Base-by-base conservation (phyloP, 1,140 invertebrate genomes). In the Centruroides vittatus region DNA sequence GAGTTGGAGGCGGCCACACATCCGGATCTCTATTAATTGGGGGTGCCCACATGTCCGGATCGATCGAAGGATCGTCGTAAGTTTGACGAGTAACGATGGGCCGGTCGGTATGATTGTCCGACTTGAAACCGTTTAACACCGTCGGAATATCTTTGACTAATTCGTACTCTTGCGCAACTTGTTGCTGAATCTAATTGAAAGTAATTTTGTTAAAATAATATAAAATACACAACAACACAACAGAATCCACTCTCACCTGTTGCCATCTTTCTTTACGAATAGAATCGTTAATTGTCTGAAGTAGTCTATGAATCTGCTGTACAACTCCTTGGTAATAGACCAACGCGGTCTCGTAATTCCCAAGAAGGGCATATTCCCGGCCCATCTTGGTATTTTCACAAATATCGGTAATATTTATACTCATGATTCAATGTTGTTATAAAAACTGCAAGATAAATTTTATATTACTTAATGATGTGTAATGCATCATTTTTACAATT, bases 281-380 rank as follows among this genome's bases (percentile, higher is more conserved):
- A 55, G 82, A 82, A 64, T 86, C 92, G 12, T 80, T 84, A 54
- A 93, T 89, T 49, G 83, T 85, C 13, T 82, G 78, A 52, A 96
- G 79, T 36, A 94, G 79, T 67, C 82, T 83, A 69, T 91, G 87
- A 67, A 95, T 88, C 76, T 93, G 88, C 73, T 92, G 88, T 47
- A 93, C 79, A 5, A 92, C 88, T 55, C 92, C 89, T 76, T 96
- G 88, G 73, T 96, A 98, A 76, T 96, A 97, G 55, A 97, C 89
- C 67, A 84, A 79, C 10, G 93, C 88, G 60, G 88, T 89, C 70
- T 97, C 93, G 73, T 98, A 98, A 74, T 96, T 95, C 7, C 93
- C 93, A 70, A 90, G 85, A 63, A 97, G 77, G 59, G 91, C 89
- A 84, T 89, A 91, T 78, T 98, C 93, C 67, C 94, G 80, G 47